Percentiles rank a stretch among this genome's conserved stretches.
phyloP scores from a whole-genome alignment of 2,888 invertebrate genomes.

The Sipha maydis region DNA sequence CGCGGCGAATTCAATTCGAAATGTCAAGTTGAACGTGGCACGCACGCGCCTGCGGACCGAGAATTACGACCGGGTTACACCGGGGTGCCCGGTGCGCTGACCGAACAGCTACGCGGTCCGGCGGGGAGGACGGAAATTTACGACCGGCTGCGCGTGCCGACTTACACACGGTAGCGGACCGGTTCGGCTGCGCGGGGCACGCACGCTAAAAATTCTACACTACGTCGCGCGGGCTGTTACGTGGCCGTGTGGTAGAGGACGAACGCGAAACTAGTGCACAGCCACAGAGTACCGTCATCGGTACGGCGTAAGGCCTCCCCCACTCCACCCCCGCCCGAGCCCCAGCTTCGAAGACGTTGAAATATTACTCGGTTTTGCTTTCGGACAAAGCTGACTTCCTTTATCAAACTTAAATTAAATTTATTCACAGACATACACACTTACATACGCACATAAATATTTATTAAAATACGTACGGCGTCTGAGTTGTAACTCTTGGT shows the following conservation, averaged over 20 bases:
- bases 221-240: no score
- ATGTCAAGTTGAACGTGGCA: constrained; percentile 33
- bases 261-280: no score
- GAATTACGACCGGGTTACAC: constrained; percentile 23
- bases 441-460: no score
- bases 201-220: constrained; percentile 29
- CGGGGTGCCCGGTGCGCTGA: background rate
- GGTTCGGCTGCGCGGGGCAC: constrained; percentile 34
- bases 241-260: no score
- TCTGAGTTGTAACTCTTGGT: no score
- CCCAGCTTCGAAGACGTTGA: background rate
- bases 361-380: background rate
- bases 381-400: background rate
- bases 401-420: no score
- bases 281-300: no score
- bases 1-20: constrained; percentile 1
- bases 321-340: no score
- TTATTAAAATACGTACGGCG: no score
- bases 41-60: constrained; percentile 16
- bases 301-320: no score
- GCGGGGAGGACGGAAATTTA: constrained; percentile 37
- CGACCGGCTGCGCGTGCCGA: constrained; percentile 58
- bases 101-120: background rate
- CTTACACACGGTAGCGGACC: constrained; percentile 61
- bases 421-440: no score